Base-by-base conservation (phyloP, 1,140 invertebrate species). In the Frieseomelitta varia region DNA sequence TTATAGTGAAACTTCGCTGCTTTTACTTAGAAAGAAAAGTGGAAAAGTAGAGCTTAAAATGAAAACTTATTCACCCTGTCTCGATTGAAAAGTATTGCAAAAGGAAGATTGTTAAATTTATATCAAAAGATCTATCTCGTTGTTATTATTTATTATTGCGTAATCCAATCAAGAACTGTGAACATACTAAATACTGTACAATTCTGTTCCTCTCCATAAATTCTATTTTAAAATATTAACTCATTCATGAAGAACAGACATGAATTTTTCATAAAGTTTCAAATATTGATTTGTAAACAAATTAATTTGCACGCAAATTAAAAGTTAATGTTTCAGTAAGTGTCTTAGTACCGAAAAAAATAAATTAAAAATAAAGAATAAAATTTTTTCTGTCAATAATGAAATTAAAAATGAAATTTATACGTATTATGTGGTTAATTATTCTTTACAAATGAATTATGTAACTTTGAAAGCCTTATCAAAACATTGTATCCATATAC, bases 41-140 rank as follows among this genome's bases (percentile, higher is more conserved):
- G 17, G 6, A 34, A 19, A 15, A 39, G 2, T 27, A 30, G 56
- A 56, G 53, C 21, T 58, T 58, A 47, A 39, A 39, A 47, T 58
- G 47, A 27, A n/a, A 58, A 56, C 30, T 79, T 79, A 79, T 79
- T 55, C 71, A 79, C 34, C 11, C 24, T 51, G n/a, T 27, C 27
- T 10, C 27, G 11, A 55, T n/a, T 58, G n/a, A 56, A 21, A 17
- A 69, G 15, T 68, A 8, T 34, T 14, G 6, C 4, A 24, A 30
- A 68, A 19, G 27, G n/a, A 14, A 14, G 21, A 51, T 79, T 53
- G 53, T 71, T 71, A 47, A 39, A 71, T 56, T 71, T 24, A n/a
- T 69, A 30, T n/a, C 14, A 27, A 3, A 69, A 71, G 11, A 68
- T 24, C 19, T 58, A 6, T 2, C 12, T 24, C 17, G n/a, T 30